Conservation (phyloP, 2,888 invertebrate species). For the Syrista parreyssii region DNA sequence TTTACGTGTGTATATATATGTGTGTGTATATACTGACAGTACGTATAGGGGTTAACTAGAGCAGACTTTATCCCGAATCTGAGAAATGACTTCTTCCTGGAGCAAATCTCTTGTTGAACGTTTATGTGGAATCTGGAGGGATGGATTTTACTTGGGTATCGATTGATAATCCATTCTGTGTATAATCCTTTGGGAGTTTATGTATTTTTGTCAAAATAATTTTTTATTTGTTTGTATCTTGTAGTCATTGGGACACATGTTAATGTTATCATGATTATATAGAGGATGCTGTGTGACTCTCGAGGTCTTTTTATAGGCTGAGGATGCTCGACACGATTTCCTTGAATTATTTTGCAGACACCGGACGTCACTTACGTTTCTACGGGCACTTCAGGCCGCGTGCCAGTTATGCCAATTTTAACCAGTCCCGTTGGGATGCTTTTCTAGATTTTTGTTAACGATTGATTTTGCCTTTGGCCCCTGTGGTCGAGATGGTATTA, state of each 20-base stretch:
- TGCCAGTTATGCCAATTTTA: neutral
- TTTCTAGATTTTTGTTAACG: neutral
- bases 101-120: neutral
- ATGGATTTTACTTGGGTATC: neutral
- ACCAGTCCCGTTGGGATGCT: neutral
- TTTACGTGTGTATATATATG: constrained; percentile 4
- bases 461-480: neutral
- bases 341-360: neutral
- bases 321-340: neutral
- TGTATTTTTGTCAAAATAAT: neutral
- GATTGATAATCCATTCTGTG: neutral
- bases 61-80: constrained; percentile 21
- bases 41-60: constrained; percentile 16
- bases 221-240: neutral
- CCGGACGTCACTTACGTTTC: neutral
- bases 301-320: neutral
- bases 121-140: neutral
- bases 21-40: neutral
- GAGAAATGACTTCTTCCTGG: constrained; percentile 19
- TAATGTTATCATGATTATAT: neutral
- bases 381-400: neutral
- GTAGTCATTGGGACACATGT: neutral
- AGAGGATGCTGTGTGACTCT: neutral
- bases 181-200: neutral
- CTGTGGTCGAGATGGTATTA: neutral